A percentile compares a stretch with the other conserved stretches of the same genome.
These are phyloP conservation scores for Sepiola atlantica DNA, from an alignment of 2,888 invertebrate species.

Conservation along the genomic window DNA sequence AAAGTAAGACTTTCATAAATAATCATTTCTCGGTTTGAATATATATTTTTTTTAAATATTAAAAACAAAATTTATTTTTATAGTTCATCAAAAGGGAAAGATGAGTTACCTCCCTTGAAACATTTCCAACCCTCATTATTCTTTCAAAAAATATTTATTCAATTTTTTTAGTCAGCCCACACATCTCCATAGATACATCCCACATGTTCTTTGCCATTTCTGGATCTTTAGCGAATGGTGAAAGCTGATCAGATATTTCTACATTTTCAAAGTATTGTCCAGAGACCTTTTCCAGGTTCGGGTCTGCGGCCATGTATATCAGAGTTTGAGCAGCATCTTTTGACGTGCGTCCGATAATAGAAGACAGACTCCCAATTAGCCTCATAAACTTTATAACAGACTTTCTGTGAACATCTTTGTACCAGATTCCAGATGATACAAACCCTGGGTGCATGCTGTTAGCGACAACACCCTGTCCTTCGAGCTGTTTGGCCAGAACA, in stretches of 20 bases:
- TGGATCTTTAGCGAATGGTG: slow-evolving; percentile 50
- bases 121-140: background rate
- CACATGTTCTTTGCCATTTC: slow-evolving; percentile 51
- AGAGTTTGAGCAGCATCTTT: slow-evolving; percentile 60
- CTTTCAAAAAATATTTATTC: background rate
- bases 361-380: slow-evolving; percentile 24
- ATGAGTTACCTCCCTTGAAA: background rate
- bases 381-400: background rate
- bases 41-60: too few relatives aligned
- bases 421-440: slow-evolving; percentile 50
- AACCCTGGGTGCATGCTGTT: slow-evolving; percentile 63
- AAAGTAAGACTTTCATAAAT: too few relatives aligned
- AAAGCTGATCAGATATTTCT: slow-evolving; percentile 8
- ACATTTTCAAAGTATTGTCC: slow-evolving; percentile 61
- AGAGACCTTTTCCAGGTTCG: slow-evolving; percentile 53
- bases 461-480: slow-evolving; percentile 60
- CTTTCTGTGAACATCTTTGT: background rate
- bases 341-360: slow-evolving; percentile 52
- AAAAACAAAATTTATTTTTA: background rate
- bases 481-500: slow-evolving; percentile 57
- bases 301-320: slow-evolving; percentile 57
- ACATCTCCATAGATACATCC: slow-evolving; percentile 52
- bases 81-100: background rate
- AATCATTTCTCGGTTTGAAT: too few relatives aligned
- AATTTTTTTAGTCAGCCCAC: slow-evolving; percentile 48